Percentiles rank a stretch among this genome's conserved stretches.
phyloP scores from a whole-genome alignment of 2,888 invertebrate species.

The Pterostichus niger region DNA sequence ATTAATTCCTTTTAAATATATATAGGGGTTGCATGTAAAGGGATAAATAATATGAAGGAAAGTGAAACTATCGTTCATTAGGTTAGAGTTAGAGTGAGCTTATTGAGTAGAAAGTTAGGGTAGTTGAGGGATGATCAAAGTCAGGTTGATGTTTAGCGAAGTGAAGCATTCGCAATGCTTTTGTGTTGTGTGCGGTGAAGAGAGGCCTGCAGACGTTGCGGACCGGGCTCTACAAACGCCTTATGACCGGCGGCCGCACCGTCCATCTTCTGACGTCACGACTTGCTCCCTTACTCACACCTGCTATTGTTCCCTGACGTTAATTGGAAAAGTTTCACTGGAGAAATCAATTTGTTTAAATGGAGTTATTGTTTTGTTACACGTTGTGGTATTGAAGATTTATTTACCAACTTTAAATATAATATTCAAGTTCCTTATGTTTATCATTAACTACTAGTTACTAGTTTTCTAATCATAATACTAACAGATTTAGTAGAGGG shows the following conservation, averaged over 20 bases:
- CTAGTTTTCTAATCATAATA: too few relatives aligned
- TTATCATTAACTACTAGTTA: too few relatives aligned
- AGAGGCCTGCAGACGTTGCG: slow-evolving; percentile 1
- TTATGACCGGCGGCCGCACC: slow-evolving; percentile 34
- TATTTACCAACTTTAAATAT: too few relatives aligned
- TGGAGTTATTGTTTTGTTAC: background rate
- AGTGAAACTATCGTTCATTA: too few relatives aligned
- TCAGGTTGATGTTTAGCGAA: slow-evolving; percentile 55
- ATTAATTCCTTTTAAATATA: too few relatives aligned
- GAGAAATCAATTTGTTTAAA: slow-evolving; percentile 41
- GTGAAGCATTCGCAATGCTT: slow-evolving; percentile 49
- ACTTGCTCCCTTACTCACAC: slow-evolving; percentile 2
- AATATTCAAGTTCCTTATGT: too few relatives aligned
- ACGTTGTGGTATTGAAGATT: too few relatives aligned
- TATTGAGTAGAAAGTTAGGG: slow-evolving; percentile 28
- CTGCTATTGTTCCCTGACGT: slow-evolving; percentile 17
- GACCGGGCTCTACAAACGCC: slow-evolving; percentile 17
- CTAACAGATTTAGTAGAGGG: too few relatives aligned
- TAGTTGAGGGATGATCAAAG: slow-evolving; percentile 58
- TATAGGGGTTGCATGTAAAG: too few relatives aligned
- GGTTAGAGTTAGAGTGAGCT: background rate
- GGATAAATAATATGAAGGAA: too few relatives aligned
- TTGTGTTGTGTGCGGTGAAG: background rate
- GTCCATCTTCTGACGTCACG: slow-evolving; percentile 39
- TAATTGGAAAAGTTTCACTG: slow-evolving; percentile 36